phyloP scores from a whole-genome alignment of 2,888 invertebrate genomes.

The Drosophila paranaensis region DNA sequence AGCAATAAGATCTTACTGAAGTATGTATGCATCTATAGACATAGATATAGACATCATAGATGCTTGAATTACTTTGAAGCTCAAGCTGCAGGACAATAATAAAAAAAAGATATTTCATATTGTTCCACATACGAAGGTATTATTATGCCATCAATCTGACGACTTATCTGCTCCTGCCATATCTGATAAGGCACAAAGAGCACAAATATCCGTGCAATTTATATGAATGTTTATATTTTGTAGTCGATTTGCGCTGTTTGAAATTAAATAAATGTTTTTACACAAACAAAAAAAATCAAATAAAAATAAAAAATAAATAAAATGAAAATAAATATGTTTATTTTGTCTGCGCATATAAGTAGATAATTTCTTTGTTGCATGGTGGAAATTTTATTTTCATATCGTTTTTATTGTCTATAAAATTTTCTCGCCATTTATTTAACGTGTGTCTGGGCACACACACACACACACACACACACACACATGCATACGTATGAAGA shows the following conservation, averaged over 20 bases:
- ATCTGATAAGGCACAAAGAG: constrained; percentile 31
- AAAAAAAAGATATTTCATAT: neutral
- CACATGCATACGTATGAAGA: neutral
- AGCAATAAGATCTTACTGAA: neutral
- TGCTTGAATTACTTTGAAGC: too few relatives aligned
- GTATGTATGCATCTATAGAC: neutral
- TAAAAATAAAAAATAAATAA: neutral
- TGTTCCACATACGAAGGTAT: neutral
- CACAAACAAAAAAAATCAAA: neutral
- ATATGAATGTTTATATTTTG: constrained; percentile 37
- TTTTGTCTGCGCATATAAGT: constrained; percentile 6
- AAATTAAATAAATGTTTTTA: constrained; percentile 46
- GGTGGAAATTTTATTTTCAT: constrained; percentile 58
- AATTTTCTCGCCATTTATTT: constrained; percentile 73
- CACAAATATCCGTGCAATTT: constrained; percentile 41
- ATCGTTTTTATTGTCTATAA: constrained; percentile 71
- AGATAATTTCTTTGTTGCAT: constrained; percentile 64
- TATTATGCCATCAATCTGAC: constrained; percentile 27
- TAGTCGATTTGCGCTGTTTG: constrained; percentile 18
- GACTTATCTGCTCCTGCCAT: constrained; percentile 5
- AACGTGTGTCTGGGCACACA: constrained; percentile 35
- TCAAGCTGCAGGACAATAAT: too few relatives aligned
- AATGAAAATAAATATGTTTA: constrained; percentile 3
- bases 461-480: constrained; percentile 9
- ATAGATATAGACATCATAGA: too few relatives aligned